These are phyloP conservation scores for Paragorgia papillata DNA, from an alignment of 92 coral and sea anemone species.

Conservation along the genomic window DNA sequence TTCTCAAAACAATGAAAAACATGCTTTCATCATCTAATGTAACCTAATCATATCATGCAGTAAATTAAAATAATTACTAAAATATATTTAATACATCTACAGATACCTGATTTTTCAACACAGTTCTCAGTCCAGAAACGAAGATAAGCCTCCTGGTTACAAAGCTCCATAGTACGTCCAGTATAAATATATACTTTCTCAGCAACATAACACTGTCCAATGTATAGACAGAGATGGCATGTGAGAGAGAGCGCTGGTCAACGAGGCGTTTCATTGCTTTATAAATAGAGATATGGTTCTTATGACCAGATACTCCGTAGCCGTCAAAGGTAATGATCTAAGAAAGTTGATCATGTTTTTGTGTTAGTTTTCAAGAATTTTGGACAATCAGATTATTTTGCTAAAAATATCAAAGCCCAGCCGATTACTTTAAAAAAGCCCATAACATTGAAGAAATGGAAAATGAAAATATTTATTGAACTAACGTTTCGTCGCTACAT, in stretches of 20 bases:
- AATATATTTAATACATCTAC: too few species aligned
- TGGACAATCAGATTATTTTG: too few species aligned
- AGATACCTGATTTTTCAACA: constrained; percentile 63
- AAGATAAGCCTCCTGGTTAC: constrained; percentile 66
- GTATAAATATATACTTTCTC: constrained; percentile 79
- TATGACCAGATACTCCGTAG: constrained; percentile 93
- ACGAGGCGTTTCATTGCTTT: constrained; percentile 63
- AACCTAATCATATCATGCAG: too few species aligned
- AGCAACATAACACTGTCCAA: constrained; percentile 71
- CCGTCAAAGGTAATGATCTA: constrained; percentile 91
- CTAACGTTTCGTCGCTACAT: too few species aligned
- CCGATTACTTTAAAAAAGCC: too few species aligned
- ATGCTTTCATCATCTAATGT: too few species aligned
- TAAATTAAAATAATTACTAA: too few species aligned
- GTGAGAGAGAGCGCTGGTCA: constrained; percentile 49
- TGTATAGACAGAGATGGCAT: constrained; percentile 53
- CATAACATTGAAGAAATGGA: too few species aligned
- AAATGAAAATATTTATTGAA: too few species aligned
- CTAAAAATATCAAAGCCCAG: too few species aligned
- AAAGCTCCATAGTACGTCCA: constrained; percentile 74
- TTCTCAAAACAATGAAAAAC: too few species aligned
- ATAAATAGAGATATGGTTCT: constrained; percentile 79
- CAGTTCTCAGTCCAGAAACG: constrained; percentile 57
- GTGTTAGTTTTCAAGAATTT: too few species aligned
- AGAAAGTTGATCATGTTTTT: background rate